Percentiles rank a stretch among this genome's conserved stretches.
These are phyloP conservation scores for Phaethon lepturus DNA, from an alignment of 2,113 vertebrate species.

Conservation along the genomic window DNA sequence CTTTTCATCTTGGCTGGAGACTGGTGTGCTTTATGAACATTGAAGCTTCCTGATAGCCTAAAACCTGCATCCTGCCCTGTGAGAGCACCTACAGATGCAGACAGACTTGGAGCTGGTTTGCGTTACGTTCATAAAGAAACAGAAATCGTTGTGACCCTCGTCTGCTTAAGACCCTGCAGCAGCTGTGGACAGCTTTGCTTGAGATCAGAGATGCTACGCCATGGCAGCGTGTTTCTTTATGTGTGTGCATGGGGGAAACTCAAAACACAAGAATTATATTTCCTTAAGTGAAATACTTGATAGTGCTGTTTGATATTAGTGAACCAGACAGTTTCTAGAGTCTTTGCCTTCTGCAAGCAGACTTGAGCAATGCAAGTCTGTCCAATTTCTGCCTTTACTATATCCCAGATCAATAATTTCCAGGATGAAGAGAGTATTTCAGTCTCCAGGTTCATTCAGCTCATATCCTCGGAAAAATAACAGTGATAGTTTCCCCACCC, in stretches of 20 bases:
- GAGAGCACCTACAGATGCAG: neutral
- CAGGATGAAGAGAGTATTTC: neutral
- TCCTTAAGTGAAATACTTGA: neutral
- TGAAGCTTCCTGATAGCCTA: neutral
- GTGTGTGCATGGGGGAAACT: neutral
- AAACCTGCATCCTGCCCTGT: neutral
- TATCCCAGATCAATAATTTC: neutral
- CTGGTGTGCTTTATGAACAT: neutral
- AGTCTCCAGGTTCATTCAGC: neutral
- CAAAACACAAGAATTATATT: neutral
- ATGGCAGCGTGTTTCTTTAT: neutral
- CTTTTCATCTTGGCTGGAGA: neutral
- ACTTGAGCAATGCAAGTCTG: neutral
- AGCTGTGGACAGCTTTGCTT: fast-evolving
- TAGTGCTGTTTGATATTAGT: neutral
- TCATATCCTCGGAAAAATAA: neutral
- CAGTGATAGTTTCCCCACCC: neutral
- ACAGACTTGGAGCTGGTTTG: neutral
- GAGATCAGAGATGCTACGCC: neutral
- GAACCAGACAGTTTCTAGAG: neutral
- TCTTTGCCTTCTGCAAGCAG: neutral
- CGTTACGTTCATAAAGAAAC: fast-evolving
- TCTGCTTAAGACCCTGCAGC: neutral
- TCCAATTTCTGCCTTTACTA: neutral
- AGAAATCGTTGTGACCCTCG: neutral